A percentile compares a stretch with the other conserved stretches of the same genome.
phyloP scores from a whole-genome alignment of 2,113 vertebrate genomes.

The Dipodomys merriami region DNA sequence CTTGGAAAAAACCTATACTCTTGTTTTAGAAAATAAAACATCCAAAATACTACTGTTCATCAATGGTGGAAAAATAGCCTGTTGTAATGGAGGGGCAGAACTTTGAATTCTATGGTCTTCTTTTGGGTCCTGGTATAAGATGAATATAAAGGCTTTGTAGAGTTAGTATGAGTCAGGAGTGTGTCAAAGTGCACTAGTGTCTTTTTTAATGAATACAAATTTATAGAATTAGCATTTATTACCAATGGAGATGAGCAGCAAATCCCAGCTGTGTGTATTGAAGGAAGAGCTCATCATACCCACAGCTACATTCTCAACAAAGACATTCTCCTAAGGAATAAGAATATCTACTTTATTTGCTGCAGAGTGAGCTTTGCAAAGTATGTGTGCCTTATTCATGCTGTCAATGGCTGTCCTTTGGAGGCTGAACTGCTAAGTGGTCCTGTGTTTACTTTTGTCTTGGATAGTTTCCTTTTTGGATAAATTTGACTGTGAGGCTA shows the following conservation, averaged over 20 bases:
- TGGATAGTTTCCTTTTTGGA: neutral
- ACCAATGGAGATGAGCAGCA: too few relatives aligned
- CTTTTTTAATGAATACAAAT: neutral
- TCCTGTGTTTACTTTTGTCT: neutral
- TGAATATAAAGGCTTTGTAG: neutral
- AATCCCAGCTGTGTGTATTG: neutral
- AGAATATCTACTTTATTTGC: neutral
- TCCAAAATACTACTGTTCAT: neutral
- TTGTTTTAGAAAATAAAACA: neutral
- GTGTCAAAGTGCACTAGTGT: too few relatives aligned
- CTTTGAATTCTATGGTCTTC: neutral
- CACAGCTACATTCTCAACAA: neutral
- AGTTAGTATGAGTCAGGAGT: neutral
- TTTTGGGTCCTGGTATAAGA: neutral
- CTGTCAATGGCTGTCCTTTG: neutral
- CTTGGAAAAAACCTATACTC: neutral
- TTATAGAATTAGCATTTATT: neutral
- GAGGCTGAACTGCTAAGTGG: neutral
- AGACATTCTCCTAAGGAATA: neutral
- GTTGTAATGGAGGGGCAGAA: neutral
- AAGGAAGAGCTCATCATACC: neutral
- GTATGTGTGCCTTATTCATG: neutral
- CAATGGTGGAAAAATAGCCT: neutral
- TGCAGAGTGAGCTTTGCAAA: neutral
- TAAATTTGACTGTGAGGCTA: neutral